Evolutionary conservation across 2,113 vertebrate genomes (phyloP).

Genomic region (Pterocles burchelli): DNA sequence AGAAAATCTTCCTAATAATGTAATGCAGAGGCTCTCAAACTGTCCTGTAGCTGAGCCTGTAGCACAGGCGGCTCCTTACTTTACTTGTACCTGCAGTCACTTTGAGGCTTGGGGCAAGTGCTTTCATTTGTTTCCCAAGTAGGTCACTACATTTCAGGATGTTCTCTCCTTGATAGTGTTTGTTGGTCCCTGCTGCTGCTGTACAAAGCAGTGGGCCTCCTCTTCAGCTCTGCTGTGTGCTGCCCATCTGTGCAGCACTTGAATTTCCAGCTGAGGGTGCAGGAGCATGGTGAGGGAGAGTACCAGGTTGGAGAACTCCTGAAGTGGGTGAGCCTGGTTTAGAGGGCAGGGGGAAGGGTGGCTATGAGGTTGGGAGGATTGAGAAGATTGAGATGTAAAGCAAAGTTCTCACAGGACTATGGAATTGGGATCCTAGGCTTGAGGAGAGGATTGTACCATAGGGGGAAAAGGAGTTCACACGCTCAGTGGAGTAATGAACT

Average conservation of each 20-base stretch:
- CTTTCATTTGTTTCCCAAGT: neutral
- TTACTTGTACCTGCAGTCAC: neutral
- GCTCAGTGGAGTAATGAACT: neutral
- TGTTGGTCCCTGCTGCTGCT: neutral
- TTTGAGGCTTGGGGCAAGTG: neutral
- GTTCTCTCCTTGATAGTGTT: neutral
- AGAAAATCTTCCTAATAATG: neutral
- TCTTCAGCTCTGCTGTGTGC: neutral
- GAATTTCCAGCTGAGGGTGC: neutral
- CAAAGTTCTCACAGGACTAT: neutral
- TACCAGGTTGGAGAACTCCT: neutral
- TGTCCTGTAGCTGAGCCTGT: neutral
- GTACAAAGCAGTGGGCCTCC: neutral
- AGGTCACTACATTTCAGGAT: neutral
- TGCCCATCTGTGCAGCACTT: neutral
- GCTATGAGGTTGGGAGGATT: neutral
- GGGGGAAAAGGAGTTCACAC: neutral
- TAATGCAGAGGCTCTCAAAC: neutral
- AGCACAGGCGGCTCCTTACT: neutral
- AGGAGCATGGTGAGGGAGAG: neutral
- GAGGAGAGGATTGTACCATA: neutral
- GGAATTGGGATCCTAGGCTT: neutral
- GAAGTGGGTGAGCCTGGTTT: neutral
- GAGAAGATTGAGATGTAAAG: neutral
- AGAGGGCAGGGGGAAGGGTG: neutral